Base-by-base conservation (phyloP, 2,888 invertebrate species). In the Folsomia manolachei region DNA sequence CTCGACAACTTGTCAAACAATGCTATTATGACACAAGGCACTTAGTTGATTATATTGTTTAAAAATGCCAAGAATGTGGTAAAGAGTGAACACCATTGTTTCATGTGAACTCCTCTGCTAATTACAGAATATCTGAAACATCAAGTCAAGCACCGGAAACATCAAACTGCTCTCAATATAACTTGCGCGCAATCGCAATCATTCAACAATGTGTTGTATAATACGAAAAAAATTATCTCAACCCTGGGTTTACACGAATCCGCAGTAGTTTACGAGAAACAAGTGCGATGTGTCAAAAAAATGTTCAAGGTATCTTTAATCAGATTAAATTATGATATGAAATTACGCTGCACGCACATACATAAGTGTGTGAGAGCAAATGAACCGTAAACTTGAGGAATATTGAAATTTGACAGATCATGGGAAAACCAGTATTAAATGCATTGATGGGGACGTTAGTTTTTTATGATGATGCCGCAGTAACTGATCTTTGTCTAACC, bases 401-500 rank as follows among this genome's bases (percentile, higher is more conserved):
- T 39, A 9, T 39, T 39, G 39, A 39, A 39, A 39, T n/a, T n/a
- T 39, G 39, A 39, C 66, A 78, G 75, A 70, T 75, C 14, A 71
- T 74, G 24, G 73, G 74, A 23, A 71, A 73, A 71, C 68, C 73
- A 62, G 71, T 74, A 63, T 26, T 78, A 52, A 71, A 51, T 23
- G 73, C 75, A 1, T 69, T 78, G 53, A 71, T 76, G 64, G 73
- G 61, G 25, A 72, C 71, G 51, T 70, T 78, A 19, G 25, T 7
- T 4, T 24, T 51, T 14, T 67, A 25, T 56, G 67, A 67, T 25
- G 67, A 67, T n/a, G 27, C 67, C 7, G n/a, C 56, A 1, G 27
- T 75, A 2, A 71, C 76, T 19, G 75, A 76, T 53, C 61, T 73
- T 61, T 76, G 78, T 62, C 71, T 78, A 52, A 70, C 71, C 39